A percentile compares a stretch with the other conserved stretches of the same genome.
Evolutionary conservation across 2,888 invertebrate genomes (phyloP).

Genomic region (Leptarthrus brevirostris): DNA sequence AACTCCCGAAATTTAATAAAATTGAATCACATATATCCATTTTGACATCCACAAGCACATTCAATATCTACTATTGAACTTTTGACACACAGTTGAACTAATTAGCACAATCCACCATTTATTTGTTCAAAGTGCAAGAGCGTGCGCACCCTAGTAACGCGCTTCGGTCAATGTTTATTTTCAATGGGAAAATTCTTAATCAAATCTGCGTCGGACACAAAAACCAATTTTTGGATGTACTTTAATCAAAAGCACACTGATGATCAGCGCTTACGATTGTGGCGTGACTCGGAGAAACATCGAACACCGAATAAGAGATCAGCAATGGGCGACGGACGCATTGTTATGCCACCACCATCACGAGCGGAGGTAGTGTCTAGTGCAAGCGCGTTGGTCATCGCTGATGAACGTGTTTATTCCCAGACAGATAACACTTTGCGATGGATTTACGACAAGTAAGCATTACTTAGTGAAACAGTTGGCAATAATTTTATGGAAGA

Average conservation of each 20-base stretch:
- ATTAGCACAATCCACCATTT: slow-evolving; percentile 8
- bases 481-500: background rate
- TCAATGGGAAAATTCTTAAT: slow-evolving; percentile 29
- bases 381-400: too few species aligned
- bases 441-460: too few species aligned
- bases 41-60: background rate
- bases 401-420: too few species aligned
- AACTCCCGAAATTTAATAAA: background rate
- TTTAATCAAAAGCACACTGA: slow-evolving; percentile 37
- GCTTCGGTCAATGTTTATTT: slow-evolving; percentile 20
- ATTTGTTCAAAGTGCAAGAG: background rate
- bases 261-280: background rate
- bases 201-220: slow-evolving; percentile 20
- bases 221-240: slow-evolving; percentile 26
- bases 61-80: background rate
- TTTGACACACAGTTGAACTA: background rate
- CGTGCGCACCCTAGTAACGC: slow-evolving; percentile 24
- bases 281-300: slow-evolving; percentile 35
- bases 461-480: background rate
- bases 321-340: background rate
- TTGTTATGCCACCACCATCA: background rate
- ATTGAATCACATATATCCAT: slow-evolving; percentile 33
- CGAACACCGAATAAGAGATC: slow-evolving; percentile 6
- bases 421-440: too few species aligned
- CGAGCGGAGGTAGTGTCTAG: background rate